These are phyloP conservation scores for Brachyptera risi DNA, from an alignment of 2,888 invertebrate species.

Conservation along the genomic window DNA sequence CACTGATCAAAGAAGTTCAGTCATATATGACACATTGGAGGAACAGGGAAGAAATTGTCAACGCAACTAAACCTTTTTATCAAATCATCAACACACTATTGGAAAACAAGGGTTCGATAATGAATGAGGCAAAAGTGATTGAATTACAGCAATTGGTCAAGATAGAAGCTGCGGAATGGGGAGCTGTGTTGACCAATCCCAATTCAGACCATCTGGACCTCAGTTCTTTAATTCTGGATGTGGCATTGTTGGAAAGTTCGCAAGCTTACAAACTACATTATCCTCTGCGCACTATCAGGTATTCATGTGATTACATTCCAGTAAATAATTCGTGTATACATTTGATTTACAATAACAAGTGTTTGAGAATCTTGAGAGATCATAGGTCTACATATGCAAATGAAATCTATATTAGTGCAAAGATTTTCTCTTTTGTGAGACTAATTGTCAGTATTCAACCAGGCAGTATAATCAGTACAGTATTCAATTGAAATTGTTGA, in stretches of 20 bases:
- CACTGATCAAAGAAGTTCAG: constrained; percentile 55
- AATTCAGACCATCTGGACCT: constrained; percentile 39
- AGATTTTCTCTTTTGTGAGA: too few species aligned
- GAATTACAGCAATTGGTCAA: constrained; percentile 43
- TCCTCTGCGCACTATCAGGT: constrained; percentile 41
- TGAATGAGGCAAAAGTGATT: constrained; percentile 58
- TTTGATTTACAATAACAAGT: too few species aligned
- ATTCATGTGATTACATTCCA: too few species aligned
- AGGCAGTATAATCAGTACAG: too few species aligned
- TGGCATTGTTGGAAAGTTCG: constrained; percentile 40
- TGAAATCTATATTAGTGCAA: too few species aligned
- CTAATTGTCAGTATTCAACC: too few species aligned
- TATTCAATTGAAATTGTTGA: too few species aligned
- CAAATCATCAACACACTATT: constrained; percentile 63
- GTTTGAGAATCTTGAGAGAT: too few species aligned
- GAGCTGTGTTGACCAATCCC: constrained; percentile 39
- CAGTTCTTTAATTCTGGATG: constrained; percentile 42
- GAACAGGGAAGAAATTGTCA: constrained; percentile 47
- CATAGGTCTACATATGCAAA: too few species aligned
- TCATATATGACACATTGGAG: constrained; percentile 49
- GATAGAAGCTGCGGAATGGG: constrained; percentile 40
- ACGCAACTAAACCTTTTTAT: constrained; percentile 54
- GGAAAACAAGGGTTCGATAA: constrained; percentile 61
- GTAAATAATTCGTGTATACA: too few species aligned
- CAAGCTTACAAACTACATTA: constrained; percentile 41